These are phyloP conservation scores for Prosopocoilus inquinatus DNA, from an alignment of 2,888 invertebrate species.

Conservation along the genomic window DNA sequence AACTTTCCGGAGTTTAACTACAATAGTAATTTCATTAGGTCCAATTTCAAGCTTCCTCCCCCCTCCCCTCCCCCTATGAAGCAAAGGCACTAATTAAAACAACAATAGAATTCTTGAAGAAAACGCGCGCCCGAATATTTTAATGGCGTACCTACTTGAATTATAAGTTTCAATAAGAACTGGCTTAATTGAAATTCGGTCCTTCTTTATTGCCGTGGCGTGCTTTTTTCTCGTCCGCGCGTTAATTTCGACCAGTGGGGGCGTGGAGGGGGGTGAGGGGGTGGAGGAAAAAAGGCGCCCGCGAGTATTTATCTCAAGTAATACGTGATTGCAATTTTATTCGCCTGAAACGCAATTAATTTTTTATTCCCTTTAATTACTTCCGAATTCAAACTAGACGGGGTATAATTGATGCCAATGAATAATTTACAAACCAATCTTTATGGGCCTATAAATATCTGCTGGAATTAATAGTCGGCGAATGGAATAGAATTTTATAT, in stretches of 20 bases:
- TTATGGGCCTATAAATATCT: background rate
- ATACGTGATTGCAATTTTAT: slow-evolving; percentile 3
- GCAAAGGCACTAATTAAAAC: slow-evolving; percentile 42
- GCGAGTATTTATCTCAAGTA: background rate
- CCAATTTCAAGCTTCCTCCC: slow-evolving; percentile 36
- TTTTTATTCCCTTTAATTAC: background rate
- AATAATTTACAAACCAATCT: background rate
- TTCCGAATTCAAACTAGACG: background rate
- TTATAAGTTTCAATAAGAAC: slow-evolving; percentile 30
- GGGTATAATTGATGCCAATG: background rate
- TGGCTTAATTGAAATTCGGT: slow-evolving; percentile 28
- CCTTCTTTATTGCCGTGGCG: slow-evolving; percentile 13
- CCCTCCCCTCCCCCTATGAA: slow-evolving; percentile 39
- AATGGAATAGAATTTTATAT: no score
- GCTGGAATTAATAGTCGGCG: no score
- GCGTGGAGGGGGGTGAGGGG: no score
- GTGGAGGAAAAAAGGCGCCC: background rate
- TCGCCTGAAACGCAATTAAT: background rate
- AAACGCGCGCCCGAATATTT: slow-evolving; percentile 41
- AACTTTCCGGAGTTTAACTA: slow-evolving; percentile 9
- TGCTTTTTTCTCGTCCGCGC: slow-evolving; percentile 3
- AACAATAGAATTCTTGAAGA: slow-evolving; percentile 43
- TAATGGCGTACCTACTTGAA: slow-evolving; percentile 37
- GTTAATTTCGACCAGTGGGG: background rate
- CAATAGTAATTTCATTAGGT: slow-evolving; percentile 41